These are phyloP conservation scores for Pelobates cultripes DNA, from an alignment of 2,797 vertebrate species.

Conservation along the genomic window DNA sequence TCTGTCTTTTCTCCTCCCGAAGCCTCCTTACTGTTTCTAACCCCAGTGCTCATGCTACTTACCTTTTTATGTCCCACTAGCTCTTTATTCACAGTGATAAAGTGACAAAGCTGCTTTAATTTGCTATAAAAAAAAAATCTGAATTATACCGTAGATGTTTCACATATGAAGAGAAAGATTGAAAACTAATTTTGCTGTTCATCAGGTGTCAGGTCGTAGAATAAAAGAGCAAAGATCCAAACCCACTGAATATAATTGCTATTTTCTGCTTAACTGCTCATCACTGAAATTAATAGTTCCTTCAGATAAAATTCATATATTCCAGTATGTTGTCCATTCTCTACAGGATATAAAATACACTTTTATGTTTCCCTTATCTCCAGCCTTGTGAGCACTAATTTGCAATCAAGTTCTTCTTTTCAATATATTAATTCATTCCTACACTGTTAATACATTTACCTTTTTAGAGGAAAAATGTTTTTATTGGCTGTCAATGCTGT, in stretches of 20 bases:
- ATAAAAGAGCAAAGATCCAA: slow-evolving; percentile 31
- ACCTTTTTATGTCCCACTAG: no score
- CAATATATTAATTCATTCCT: no score
- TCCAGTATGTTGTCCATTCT: slow-evolving; percentile 18
- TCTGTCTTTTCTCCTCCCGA: no score
- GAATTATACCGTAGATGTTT: slow-evolving; percentile 29
- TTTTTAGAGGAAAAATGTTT: no score
- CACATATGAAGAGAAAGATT: slow-evolving; percentile 1
- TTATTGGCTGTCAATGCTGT: no score
- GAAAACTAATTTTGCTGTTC: slow-evolving; percentile 39
- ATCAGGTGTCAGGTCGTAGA: slow-evolving; percentile 7
- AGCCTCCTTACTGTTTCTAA: no score
- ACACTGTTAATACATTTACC: no score
- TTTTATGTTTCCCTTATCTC: slow-evolving; percentile 33
- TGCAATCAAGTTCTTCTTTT: slow-evolving; percentile 3
- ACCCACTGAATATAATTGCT: slow-evolving; percentile 43
- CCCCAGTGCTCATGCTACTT: no score
- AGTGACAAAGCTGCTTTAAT: slow-evolving; percentile 27
- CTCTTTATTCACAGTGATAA: no score
- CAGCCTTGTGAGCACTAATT: slow-evolving; percentile 23
- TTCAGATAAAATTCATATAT: slow-evolving; percentile 37
- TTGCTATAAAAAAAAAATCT: neutral
- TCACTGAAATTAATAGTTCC: slow-evolving; percentile 30
- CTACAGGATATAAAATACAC: slow-evolving; percentile 24
- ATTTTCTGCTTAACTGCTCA: slow-evolving; percentile 45